Percentiles rank a stretch among this genome's conserved stretches.
These are phyloP conservation scores for Paradoxurus hermaphroditus DNA, from an alignment of 2,113 vertebrate species.

Conservation along the genomic window DNA sequence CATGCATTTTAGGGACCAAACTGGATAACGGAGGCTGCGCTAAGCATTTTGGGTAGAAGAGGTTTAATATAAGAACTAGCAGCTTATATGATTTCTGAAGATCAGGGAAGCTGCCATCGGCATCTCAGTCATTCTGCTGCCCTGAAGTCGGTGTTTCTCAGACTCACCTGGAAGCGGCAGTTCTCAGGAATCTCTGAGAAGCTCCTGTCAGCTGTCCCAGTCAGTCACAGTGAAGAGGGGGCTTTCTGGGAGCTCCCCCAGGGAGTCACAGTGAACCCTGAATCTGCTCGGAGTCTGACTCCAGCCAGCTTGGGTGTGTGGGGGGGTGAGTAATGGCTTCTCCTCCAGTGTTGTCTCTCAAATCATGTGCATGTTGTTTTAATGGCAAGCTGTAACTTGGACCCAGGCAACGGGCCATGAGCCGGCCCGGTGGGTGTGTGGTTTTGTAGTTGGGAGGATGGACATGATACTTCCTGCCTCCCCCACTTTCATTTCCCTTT, in stretches of 20 bases:
- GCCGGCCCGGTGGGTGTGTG: not conserved
- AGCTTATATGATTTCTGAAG: fast-evolving
- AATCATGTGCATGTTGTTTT: not conserved
- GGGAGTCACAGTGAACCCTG: not conserved
- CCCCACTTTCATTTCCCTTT: not conserved
- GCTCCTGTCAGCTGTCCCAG: fast-evolving
- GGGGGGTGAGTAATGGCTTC: fast-evolving
- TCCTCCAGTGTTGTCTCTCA: not conserved
- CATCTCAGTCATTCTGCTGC: not conserved
- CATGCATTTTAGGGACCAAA: not conserved
- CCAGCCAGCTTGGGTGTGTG: not conserved
- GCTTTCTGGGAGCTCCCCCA: fast-evolving
- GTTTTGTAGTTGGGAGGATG: not conserved
- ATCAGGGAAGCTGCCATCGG: fast-evolving
- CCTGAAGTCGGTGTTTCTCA: not conserved
- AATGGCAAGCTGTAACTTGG: not conserved
- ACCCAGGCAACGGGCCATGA: fast-evolving
- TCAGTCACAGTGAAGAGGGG: not conserved
- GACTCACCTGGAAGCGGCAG: not conserved
- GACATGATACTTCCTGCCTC: not conserved
- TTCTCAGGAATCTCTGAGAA: not conserved
- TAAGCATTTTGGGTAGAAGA: not conserved
- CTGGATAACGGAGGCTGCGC: not conserved
- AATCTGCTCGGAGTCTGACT: not conserved
- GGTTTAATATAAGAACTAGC: not conserved